Evolutionary conservation across 53 echinoderm and acorn worm genomes (phyloP), one percentile per base, ranked within the genome.

Genomic region (Echinarachnius parma): DNA sequence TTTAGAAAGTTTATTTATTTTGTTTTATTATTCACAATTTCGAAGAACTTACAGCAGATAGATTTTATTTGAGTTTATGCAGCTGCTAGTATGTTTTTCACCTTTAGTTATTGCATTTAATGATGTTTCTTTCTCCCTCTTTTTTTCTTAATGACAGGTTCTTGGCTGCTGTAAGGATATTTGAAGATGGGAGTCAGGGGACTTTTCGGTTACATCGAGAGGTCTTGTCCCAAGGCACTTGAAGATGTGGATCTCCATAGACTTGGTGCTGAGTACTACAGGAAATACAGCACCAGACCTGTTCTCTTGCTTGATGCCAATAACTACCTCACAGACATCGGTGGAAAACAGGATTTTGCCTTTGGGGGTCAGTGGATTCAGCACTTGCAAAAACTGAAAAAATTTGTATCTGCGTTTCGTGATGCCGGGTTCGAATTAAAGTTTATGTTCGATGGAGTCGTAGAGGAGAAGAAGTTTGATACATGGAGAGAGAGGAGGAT

Each of bases 331-430:
- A 14, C 76, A 5, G 64, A 66, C 21, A 52, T 89, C 56, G 84
- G 80, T 56, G 74, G 74, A 5, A 39, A n/a, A 2, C 42, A 56
- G 26, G 74, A 72, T 55, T 72, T 22, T 72, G 81, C 77, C 4
- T 84, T 59, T 31, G 80, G 89, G 4, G 89, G 89, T 15, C 84
- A 89, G 47, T 89, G 89, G 89, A 36, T 57, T 10, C 74, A 84
- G 54, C 62, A 78, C 26, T 13, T 53, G 4, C 57, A 62, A n/a
- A 58, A 64, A 13, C 15, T 84, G 0, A 36, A 56, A 14, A 24
- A 24, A 5, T 70, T 89, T 21, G 27, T 89, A 21, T 48, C 62
- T 3, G 32, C 68, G n/a, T 89, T 89, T 28, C 56, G 53, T 37
- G 25, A 36, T 18, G 84, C 57, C 10, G 71, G 77, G 9, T 74